Evolutionary conservation across 37 sponge, comb jelly and placozoan genomes (phyloP).

Genomic region (Amphimedon queenslandica): DNA sequence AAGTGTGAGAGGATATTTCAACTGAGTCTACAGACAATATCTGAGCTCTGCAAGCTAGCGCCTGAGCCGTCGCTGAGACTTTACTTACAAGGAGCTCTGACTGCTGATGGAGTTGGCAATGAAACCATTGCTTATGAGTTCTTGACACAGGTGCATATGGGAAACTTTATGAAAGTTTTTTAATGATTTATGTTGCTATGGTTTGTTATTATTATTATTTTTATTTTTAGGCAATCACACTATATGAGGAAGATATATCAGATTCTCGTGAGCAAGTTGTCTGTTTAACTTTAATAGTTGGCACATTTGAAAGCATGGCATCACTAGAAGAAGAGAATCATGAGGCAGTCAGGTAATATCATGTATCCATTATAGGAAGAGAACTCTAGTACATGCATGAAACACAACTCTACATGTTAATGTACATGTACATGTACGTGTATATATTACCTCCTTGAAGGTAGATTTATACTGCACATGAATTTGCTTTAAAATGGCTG

Average conservation of each 20-base stretch:
- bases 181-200: neutral
- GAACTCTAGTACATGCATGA: no score
- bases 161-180: neutral
- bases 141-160: constrained; percentile 72
- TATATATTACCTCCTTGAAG: neutral
- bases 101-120: constrained; percentile 74
- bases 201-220: neutral
- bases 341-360: constrained; percentile 82
- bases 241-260: constrained; percentile 94
- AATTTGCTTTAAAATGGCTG: no score
- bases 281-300: constrained; percentile 87
- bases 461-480: no score
- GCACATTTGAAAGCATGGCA: constrained; percentile 81
- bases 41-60: constrained; percentile 63
- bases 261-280: constrained; percentile 91
- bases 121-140: constrained; percentile 98
- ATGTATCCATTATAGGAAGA: no score
- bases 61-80: constrained; percentile 80
- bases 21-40: constrained; percentile 79
- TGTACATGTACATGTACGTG: neutral
- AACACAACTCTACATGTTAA: no score
- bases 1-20: constrained; percentile 95
- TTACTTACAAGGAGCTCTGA: constrained; percentile 93
- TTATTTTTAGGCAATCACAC: constrained; percentile 71
- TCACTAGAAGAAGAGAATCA: constrained; percentile 98